Evolutionary conservation across 2,113 vertebrate species (phyloP), one percentile per base, ranked within the genome.

Genomic region (Pachyramphus minor): DNA sequence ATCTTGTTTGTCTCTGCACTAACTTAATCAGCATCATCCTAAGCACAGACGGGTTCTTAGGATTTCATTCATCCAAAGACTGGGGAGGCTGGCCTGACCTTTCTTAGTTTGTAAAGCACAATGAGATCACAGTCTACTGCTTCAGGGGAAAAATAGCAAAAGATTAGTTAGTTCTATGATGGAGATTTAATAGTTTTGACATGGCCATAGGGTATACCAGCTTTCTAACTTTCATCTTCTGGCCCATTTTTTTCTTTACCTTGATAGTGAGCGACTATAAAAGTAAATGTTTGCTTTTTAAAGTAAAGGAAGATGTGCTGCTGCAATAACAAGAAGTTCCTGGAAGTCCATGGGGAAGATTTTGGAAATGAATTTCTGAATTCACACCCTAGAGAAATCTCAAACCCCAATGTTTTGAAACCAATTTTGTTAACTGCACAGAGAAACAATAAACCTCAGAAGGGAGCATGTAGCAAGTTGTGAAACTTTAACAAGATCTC

Each of bases 401-500:
- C 39, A 84, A 59, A 58, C 14, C 14, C 47, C 27, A 37, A n/a
- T 74, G 24, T 86, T 88, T 90, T 47, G 67, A 78, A 79, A 71
- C 39, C 33, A 88, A 67, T 47, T 77, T 95, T 92, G 67, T 77
- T 83, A 88, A 86, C 94, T 41, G 21, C 58, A 47, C 25, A 64
- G 73, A 68, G 53, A 90, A 93, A 72, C 64, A 79, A 76, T 33
- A 87, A 82, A 63, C 59, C 24, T 80, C 76, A 82, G 33, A 79
- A 89, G 50, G 39, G 50, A 80, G 44, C 49, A 92, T 85, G 49
- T 18, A 79, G 15, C 22, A 84, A 71, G 64, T 74, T 83, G 79
- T 30, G 75, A 90, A 93, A 95, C 55, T 80, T 90, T 91, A 97
- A 95, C 76, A 95, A 95, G 77, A 64, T 80, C 89, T 97, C 92